These are phyloP conservation scores for Protobothrops mucrosquamatus DNA, from an alignment of 2,113 vertebrate species.

Conservation along the genomic window DNA sequence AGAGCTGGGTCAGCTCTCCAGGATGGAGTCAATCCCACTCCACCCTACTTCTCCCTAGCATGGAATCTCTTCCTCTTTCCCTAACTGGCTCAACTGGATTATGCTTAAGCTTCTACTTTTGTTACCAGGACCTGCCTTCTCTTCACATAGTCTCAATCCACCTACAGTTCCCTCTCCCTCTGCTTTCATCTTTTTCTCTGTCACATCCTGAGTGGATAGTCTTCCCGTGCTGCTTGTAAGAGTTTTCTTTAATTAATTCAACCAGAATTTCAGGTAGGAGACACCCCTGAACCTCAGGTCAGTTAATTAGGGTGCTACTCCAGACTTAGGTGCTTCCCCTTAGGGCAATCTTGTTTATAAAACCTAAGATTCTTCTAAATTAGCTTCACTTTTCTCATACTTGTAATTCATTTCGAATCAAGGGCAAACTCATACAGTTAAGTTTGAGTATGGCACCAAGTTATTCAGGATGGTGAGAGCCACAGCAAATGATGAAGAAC, in stretches of 20 bases:
- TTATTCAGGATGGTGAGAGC: background rate
- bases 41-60: slow-evolving; percentile 56
- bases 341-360: slow-evolving; percentile 11
- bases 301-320: background rate
- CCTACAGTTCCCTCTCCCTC: slow-evolving; percentile 57
- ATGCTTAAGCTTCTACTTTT: slow-evolving; percentile 41
- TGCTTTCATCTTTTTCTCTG: slow-evolving; percentile 34
- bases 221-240: slow-evolving; percentile 38
- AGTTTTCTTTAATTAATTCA: slow-evolving; percentile 1
- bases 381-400: background rate
- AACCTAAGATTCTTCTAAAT: background rate
- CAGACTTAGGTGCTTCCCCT: background rate
- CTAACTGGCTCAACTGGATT: slow-evolving; percentile 56
- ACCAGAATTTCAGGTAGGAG: slow-evolving; percentile 26
- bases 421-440: background rate
- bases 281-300: slow-evolving; percentile 32
- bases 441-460: background rate
- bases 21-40: slow-evolving; percentile 43
- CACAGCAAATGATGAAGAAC: background rate
- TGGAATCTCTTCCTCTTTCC: slow-evolving; percentile 63
- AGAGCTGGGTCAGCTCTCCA: slow-evolving; percentile 55
- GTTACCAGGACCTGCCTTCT: slow-evolving; percentile 55
- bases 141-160: slow-evolving; percentile 50
- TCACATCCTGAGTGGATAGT: slow-evolving; percentile 52
- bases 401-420: background rate